phyloP scores from a whole-genome alignment of 2,113 vertebrate species.

The Strigops habroptila region DNA sequence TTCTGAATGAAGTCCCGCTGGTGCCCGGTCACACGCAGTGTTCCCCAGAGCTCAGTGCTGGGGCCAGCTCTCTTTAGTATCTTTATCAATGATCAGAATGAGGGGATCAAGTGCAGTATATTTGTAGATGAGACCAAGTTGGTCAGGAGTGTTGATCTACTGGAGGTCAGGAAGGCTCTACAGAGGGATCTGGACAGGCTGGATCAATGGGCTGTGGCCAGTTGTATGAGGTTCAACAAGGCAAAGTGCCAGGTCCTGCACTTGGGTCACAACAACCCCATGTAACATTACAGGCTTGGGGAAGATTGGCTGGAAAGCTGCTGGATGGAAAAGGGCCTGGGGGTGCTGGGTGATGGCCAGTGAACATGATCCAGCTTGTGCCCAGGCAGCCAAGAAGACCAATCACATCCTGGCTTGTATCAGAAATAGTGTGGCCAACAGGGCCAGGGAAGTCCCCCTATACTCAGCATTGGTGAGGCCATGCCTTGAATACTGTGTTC shows the following conservation, averaged over 20 bases:
- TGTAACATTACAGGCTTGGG: neutral
- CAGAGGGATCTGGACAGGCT: neutral
- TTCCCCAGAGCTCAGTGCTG: neutral
- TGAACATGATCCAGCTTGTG: neutral
- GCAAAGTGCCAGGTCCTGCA: neutral
- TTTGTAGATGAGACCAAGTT: neutral
- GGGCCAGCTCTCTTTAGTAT: neutral
- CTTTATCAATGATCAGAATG: neutral
- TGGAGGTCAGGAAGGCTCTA: neutral
- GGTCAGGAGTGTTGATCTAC: neutral
- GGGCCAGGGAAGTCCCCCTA: rapidly evolving
- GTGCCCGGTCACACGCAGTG: too few species aligned
- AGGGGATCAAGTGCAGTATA: neutral
- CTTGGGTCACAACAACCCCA: neutral
- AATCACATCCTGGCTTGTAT: neutral
- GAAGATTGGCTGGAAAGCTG: neutral
- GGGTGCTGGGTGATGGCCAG: neutral
- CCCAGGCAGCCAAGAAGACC: neutral
- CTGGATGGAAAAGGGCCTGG: neutral
- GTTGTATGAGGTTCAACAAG: neutral
- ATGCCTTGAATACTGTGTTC: neutral
- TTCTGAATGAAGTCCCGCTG: neutral
- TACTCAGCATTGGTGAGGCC: neutral
- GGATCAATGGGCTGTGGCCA: neutral
- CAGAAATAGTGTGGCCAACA: neutral